Conservation (phyloP, 2,888 invertebrate genomes). For the Eurois occulta region DNA sequence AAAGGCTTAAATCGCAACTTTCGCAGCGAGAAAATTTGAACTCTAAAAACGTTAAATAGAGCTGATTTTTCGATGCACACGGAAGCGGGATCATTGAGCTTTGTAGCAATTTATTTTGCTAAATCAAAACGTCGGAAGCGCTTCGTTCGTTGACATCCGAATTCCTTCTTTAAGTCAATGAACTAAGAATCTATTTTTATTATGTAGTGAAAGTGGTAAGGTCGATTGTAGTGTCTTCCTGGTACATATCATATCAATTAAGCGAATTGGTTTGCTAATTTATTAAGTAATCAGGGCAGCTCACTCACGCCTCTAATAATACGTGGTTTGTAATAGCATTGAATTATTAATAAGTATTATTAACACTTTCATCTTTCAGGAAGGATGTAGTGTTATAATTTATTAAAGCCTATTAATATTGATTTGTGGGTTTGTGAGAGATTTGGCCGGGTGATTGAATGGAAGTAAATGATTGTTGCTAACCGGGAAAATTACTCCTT, state of each 20-base stretch:
- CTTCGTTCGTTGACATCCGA: conserved; percentile 49
- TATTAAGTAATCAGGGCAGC: conserved; percentile 85
- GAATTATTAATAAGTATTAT: conserved; percentile 30
- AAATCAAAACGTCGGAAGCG: conserved; percentile 74
- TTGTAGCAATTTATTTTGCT: conserved; percentile 82
- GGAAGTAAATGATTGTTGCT: neutral
- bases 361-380: conserved; percentile 51
- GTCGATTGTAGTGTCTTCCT: conserved; percentile 84
- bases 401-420: neutral
- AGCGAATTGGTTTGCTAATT: conserved; percentile 85
- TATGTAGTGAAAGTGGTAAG: conserved; percentile 72
- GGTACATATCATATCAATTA: conserved; percentile 88
- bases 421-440: neutral
- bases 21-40: conserved; percentile 65
- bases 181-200: conserved; percentile 60
- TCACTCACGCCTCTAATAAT: conserved; percentile 73
- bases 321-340: conserved; percentile 25
- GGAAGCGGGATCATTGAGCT: conserved; percentile 89
- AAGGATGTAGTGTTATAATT: conserved; percentile 24
- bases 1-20: conserved; percentile 72
- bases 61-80: conserved; percentile 69
- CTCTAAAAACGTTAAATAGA: conserved; percentile 69
- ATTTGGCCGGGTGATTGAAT: too few species aligned
- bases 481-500: neutral
- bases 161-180: conserved; percentile 60